phyloP scores from a whole-genome alignment of 2,113 vertebrate genomes.

The Donacobius atricapilla region DNA sequence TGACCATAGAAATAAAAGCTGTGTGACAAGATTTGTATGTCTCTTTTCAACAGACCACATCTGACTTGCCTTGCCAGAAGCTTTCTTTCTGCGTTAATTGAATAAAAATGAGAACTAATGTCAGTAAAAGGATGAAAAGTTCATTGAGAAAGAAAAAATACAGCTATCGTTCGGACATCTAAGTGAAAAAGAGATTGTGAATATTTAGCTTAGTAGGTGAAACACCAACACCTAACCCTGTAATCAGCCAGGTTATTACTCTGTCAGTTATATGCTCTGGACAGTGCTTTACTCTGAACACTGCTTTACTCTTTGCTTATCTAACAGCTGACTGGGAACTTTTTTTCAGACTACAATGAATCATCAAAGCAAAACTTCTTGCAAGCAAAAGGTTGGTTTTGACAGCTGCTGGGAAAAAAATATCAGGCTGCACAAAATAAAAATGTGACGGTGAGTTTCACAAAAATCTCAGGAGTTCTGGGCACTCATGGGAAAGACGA shows the following conservation, averaged over 20 bases:
- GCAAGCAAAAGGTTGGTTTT: not conserved
- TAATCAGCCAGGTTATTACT: conserved; percentile 17
- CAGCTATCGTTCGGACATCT: conserved; percentile 28
- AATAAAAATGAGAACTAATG: conserved; percentile 67
- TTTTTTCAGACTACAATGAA: not conserved
- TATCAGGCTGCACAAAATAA: not conserved
- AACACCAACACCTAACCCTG: conserved; percentile 44
- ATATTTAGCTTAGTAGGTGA: conserved; percentile 36
- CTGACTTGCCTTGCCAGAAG: conserved; percentile 63
- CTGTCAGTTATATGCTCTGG: not conserved
- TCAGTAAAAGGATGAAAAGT: conserved; percentile 69
- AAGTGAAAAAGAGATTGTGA: conserved; percentile 11
- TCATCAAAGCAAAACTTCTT: not conserved
- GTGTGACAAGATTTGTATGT: conserved; percentile 68
- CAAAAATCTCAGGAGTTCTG: not conserved
- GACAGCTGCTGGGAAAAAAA: not conserved
- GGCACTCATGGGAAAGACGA: not conserved
- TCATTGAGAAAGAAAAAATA: conserved; percentile 60
- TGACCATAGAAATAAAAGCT: conserved; percentile 71
- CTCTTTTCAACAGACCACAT: conserved; percentile 69
- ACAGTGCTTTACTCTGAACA: not conserved
- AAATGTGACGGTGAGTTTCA: not conserved
- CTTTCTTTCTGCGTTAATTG: conserved; percentile 73
- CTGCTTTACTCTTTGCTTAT: conserved; percentile 7
- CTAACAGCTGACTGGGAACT: not conserved